Evolutionary conservation across 2,888 invertebrate genomes (phyloP).

Genomic region (Acheta domesticus): DNA sequence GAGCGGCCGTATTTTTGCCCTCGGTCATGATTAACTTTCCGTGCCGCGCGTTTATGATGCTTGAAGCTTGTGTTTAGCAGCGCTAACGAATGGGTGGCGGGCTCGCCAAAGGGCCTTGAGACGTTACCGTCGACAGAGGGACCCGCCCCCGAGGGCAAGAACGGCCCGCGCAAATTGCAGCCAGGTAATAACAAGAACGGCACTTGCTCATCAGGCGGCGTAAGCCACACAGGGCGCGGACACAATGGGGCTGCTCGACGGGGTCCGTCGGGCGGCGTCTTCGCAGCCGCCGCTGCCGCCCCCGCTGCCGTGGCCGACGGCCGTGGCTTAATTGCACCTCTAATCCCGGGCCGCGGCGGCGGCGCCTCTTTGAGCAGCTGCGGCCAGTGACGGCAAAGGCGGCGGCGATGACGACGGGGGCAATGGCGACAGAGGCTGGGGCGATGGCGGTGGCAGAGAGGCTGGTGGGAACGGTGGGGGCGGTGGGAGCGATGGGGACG

Average conservation of each 20-base stretch:
- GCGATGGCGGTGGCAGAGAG: too few species aligned
- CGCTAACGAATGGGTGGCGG: slow-evolving; percentile 8
- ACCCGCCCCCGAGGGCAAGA: not conserved
- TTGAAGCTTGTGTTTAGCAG: not conserved
- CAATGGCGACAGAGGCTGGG: too few species aligned
- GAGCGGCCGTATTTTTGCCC: not conserved
- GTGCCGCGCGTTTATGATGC: not conserved
- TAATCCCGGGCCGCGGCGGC: not conserved
- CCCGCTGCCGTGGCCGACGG: not conserved
- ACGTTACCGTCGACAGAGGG: not conserved
- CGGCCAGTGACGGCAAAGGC: not conserved
- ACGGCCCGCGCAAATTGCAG: not conserved
- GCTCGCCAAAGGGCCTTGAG: not conserved
- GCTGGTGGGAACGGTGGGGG: too few species aligned
- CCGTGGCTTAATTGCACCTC: slow-evolving; percentile 7
- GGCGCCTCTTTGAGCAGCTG: not conserved
- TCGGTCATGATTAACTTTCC: not conserved
- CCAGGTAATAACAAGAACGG: slow-evolving; percentile 4
- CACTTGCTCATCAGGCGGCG: slow-evolving; percentile 2
- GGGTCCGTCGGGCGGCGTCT: too few species aligned
- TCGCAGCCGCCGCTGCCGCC: not conserved
- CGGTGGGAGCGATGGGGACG: too few species aligned
- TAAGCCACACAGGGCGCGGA: slow-evolving; percentile 18
- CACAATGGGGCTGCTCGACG: not conserved
- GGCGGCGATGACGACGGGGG: not conserved